phyloP scores from a whole-genome alignment of 1,140 invertebrate species.

The Episyrphus balteatus region DNA sequence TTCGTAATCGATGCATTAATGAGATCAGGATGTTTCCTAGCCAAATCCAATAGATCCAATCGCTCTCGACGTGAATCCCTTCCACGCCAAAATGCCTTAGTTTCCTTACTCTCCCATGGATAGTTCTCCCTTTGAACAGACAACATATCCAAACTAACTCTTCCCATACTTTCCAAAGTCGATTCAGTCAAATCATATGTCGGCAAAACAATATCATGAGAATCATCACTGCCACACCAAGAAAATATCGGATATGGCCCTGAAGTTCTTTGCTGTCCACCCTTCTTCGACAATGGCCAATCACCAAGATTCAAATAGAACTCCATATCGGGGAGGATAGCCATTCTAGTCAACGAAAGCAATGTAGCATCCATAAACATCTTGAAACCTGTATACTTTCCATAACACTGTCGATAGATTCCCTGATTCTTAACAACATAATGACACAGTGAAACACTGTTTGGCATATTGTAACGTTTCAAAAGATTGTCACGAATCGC shows the following conservation, averaged over 20 bases:
- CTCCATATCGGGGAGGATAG: constrained; percentile 76
- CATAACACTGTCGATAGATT: constrained; percentile 82
- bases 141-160: constrained; percentile 78
- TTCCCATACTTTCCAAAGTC: constrained; percentile 81
- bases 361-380: constrained; percentile 89
- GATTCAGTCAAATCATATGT: constrained; percentile 93
- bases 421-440: constrained; percentile 79
- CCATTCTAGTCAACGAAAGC: constrained; percentile 71
- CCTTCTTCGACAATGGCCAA: constrained; percentile 70
- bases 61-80: constrained; percentile 77
- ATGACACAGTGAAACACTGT: constrained; percentile 77
- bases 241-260: constrained; percentile 76
- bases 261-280: constrained; percentile 34
- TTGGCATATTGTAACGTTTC: constrained; percentile 51
- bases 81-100: constrained; percentile 82
- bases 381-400: constrained; percentile 90
- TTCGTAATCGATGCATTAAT: constrained; percentile 90
- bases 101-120: constrained; percentile 62
- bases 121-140: constrained; percentile 58
- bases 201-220: constrained; percentile 83
- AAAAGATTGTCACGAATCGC: constrained; percentile 50
- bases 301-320: constrained; percentile 91
- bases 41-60: constrained; percentile 71
- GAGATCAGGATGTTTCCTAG: constrained; percentile 62
- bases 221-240: constrained; percentile 85